Evolutionary conservation across 2,888 invertebrate genomes (phyloP), one percentile per base, ranked within the genome.

Genomic region (Ametastegia equiseti): DNA sequence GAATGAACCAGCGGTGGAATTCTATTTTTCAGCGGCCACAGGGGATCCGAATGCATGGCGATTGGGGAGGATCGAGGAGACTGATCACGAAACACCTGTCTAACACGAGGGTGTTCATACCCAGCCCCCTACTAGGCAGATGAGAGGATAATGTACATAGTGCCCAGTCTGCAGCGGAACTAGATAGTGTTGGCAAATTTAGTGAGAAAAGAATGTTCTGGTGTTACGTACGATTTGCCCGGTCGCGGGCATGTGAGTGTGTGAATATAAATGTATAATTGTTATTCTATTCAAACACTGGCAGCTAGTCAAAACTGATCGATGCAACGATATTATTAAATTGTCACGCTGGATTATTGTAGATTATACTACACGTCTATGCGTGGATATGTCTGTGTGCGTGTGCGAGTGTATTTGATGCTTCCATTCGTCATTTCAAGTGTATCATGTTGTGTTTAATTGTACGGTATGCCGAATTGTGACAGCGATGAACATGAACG

Each of bases 11-110:
- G 39, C 33, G 82, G 36, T 80, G 4, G 83, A 81, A 27, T 84
- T 67, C 54, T 82, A 19, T 81, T 83, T 81, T 81, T 73, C 87
- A 91, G 91, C 92, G 86, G 85, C 93, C 94, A 95, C 95, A 85
- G 94, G 95, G 84, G 96, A 96, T 92, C 95, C 96, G 82, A 96
- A 96, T 92, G 96, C 96, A 84, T 96, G 96, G 96, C 94, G 96
- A 84, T 93, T 96, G 87, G 96, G 96, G 85, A 94, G 96, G 89
- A 96, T 96, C 92, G 96, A 96, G 92, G 96, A 96, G 93, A 94
- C 95, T 85, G 96, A 96, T 89, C 96, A 96, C 90, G 96, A 96
- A 92, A 96, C 96, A 91, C 95, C 96, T 85, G 96, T 96, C 91
- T 96, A 94, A 95, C 81, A 81, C 73, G 54, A 69, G 69, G 73